Base-by-base conservation (phyloP, 2,113 vertebrate species). In the Syrmaticus mikado region DNA sequence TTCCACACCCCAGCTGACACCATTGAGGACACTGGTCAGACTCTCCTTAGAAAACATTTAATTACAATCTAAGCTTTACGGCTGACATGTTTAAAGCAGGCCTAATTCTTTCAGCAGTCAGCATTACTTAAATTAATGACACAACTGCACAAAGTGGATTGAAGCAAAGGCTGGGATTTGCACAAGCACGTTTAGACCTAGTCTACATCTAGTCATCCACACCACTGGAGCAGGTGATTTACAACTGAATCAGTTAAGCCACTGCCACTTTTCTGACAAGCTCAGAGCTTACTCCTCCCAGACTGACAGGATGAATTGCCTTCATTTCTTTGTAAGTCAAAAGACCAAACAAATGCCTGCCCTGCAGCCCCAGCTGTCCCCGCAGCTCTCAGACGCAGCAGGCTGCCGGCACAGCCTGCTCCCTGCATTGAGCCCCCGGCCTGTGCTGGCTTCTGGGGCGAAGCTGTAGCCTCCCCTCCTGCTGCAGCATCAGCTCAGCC, bases 31-130 rank as follows among this genome's bases (percentile, higher is more conserved):
- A 30, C 22, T 12, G 22, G 16, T 25, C 82, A 85, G 32, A 19
- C 11, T 30, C 15, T 41, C 27, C 36, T 46, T n/a, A 78, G 28
- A 60, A 86, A 80, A 75, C 8, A 0, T 67, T 34, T 82, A 62
- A 71, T 11, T 57, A 45, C 40, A 45, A 50, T 52, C 32, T 65
- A 18, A 85, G 82, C 53, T 85, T 68, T 13, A 50, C 65, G 38
- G 43, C 8, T 16, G 74, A 66, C 41, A 71, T 22, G 57, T 25
- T 45, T 32, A 46, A 89, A 75, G n/a, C 1, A 1, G 50, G 40
- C 13, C 46, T 30, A 66, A 36, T 36, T 84, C 65, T 68, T 81
- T 25, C 58, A 89, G 77, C 83, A 93, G 61, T 43, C 86, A 87
- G 12, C 11, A 60, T 28, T 34, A 38, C 74, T 64, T 38, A 21